A percentile compares a stretch with the other conserved stretches of the same genome.
Conservation (phyloP, 2,888 invertebrate species). For the Dyspetes luteomarginatus region DNA sequence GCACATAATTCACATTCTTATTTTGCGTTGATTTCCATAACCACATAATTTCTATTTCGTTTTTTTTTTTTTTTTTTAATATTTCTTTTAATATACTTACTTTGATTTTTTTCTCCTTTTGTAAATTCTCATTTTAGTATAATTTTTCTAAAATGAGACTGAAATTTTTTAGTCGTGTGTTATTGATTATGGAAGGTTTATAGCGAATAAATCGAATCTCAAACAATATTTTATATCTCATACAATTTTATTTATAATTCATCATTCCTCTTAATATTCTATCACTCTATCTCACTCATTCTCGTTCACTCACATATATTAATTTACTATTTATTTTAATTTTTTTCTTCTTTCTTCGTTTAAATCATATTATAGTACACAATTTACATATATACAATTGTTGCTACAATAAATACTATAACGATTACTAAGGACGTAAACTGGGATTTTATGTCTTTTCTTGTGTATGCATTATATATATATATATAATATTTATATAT, state of each 20-base stretch:
- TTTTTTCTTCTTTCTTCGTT: constrained; percentile 10
- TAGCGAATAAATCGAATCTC: not conserved
- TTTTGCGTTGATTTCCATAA: not conserved
- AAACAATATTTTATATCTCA: constrained; percentile 56
- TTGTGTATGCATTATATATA: not conserved
- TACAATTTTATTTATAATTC: constrained; percentile 78
- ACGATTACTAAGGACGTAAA: constrained; percentile 69
- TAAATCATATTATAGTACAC: constrained; percentile 77
- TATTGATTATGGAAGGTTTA: no score
- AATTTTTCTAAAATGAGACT: no score
- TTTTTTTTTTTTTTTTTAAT: constrained; percentile 10
- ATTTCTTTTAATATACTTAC: no score
- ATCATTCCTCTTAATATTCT: constrained; percentile 80
- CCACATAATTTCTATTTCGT: not conserved
- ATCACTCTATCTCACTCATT: constrained; percentile 51
- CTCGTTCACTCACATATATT: constrained; percentile 67
- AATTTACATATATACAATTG: constrained; percentile 82
- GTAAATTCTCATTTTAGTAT: no score
- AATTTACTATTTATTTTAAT: constrained; percentile 66
- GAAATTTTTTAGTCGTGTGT: no score
- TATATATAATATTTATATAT: not conserved
- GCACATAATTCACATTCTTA: not conserved
- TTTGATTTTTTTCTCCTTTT: no score
- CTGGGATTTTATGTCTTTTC: constrained; percentile 61
- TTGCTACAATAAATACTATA: constrained; percentile 78